phyloP scores from a whole-genome alignment of 2,797 vertebrate species.

The Pipistrellus kuhlii region DNA sequence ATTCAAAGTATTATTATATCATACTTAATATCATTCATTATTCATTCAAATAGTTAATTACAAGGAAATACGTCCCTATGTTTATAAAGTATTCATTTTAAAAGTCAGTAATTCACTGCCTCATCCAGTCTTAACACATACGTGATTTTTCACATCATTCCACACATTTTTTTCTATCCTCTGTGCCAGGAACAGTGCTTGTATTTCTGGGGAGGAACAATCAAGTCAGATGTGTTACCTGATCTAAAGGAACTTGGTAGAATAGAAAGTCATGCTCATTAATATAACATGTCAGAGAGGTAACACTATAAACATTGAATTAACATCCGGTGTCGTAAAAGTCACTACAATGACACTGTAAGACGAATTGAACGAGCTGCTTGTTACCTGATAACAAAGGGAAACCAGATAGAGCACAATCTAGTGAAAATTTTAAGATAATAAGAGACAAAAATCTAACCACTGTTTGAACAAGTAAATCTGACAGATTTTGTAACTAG shows the following conservation, averaged over 20 bases:
- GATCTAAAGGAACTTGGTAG: background rate
- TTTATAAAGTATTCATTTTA: background rate
- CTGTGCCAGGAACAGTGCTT: background rate
- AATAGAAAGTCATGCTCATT: accelerated
- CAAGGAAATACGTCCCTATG: background rate
- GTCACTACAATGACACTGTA: accelerated
- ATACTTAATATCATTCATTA: background rate
- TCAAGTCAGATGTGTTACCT: background rate
- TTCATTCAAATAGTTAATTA: background rate
- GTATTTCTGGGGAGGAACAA: background rate
- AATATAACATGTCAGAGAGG: accelerated
- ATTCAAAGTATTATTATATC: background rate
- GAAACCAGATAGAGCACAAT: background rate
- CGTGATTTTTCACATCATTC: background rate
- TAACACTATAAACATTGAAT: background rate
- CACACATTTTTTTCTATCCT: background rate
- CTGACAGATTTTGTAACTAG: conserved; percentile 71
- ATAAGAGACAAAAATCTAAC: conserved; percentile 37
- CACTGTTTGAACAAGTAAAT: background rate
- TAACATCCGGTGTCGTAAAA: accelerated
- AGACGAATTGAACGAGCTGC: accelerated
- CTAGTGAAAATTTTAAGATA: background rate
- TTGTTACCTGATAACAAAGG: background rate
- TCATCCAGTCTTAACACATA: background rate
- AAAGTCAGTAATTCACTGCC: background rate